A percentile compares a stretch with the other conserved stretches of the same genome.
Evolutionary conservation across 2,113 vertebrate species (phyloP).

Genomic region (Bolborhynchus lineola): DNA sequence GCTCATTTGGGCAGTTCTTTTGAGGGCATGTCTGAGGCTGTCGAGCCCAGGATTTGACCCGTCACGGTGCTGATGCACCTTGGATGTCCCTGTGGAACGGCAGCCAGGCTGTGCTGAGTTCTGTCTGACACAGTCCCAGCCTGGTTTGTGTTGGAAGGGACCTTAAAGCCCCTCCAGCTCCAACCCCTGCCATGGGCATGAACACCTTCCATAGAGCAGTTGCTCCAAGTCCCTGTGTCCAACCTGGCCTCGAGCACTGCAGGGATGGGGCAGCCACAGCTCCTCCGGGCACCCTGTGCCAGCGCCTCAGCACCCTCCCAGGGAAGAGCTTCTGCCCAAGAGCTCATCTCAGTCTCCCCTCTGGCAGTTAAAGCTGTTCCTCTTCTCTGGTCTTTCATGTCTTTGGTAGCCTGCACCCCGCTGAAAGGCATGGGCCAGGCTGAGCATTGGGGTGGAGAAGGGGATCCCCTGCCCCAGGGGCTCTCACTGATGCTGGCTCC

Average conservation of each 20-base stretch:
- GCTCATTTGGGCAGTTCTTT: rapidly evolving
- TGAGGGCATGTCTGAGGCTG: neutral
- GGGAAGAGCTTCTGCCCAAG: neutral
- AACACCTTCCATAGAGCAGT: neutral
- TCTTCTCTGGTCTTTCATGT: neutral
- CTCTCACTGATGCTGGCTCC: rapidly evolving
- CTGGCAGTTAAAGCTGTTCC: neutral
- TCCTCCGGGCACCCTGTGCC: no score
- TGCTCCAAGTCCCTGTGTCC: neutral
- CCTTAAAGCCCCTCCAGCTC: rapidly evolving
- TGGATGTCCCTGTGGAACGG: neutral
- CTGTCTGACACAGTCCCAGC: neutral
- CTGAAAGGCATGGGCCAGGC: neutral
- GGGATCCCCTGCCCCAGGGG: rapidly evolving
- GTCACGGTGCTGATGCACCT: neutral
- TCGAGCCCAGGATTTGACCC: rapidly evolving
- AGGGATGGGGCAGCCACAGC: no score
- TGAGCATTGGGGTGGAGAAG: rapidly evolving
- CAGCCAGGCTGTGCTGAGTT: neutral
- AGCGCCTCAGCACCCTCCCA: neutral
- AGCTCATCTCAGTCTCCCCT: neutral
- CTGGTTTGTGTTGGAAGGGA: neutral
- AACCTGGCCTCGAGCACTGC: no score
- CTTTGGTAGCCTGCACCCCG: neutral
- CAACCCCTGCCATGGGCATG: neutral